A percentile compares a stretch with the other conserved stretches of the same genome.
Evolutionary conservation across 2,113 vertebrate species (phyloP).

Genomic region (Gavia stellata): DNA sequence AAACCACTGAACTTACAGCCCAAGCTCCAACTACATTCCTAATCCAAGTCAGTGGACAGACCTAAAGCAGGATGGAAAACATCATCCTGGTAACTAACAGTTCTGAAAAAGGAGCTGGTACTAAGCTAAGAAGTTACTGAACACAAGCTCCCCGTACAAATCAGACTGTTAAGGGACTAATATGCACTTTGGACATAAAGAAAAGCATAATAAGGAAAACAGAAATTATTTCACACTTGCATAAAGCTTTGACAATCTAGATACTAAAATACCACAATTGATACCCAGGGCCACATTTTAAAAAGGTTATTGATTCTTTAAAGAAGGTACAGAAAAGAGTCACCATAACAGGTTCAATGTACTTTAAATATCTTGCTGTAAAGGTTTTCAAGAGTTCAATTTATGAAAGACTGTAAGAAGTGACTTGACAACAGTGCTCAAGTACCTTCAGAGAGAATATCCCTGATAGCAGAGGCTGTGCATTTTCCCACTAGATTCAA

Average conservation of each 20-base stretch:
- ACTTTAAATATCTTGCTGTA: background rate
- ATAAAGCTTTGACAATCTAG: background rate
- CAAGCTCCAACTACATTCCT: background rate
- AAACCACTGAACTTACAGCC: background rate
- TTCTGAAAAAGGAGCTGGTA: background rate
- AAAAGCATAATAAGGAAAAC: background rate
- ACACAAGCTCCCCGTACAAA: background rate
- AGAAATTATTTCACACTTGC: background rate
- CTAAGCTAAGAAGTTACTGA: background rate
- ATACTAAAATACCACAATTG: background rate
- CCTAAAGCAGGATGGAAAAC: background rate
- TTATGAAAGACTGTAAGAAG: background rate
- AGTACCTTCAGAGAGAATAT: background rate
- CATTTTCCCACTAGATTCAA: background rate
- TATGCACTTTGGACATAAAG: background rate
- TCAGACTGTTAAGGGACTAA: background rate
- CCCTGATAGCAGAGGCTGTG: background rate
- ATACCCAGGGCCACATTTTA: background rate
- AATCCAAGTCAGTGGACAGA: background rate
- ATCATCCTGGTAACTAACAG: background rate
- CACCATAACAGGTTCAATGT: background rate
- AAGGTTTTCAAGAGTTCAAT: background rate
- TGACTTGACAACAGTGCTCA: background rate
- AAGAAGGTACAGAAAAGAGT: background rate
- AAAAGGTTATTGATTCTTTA: background rate